Conservation (phyloP, 2,888 invertebrate genomes). For the Sialis lutaria region DNA sequence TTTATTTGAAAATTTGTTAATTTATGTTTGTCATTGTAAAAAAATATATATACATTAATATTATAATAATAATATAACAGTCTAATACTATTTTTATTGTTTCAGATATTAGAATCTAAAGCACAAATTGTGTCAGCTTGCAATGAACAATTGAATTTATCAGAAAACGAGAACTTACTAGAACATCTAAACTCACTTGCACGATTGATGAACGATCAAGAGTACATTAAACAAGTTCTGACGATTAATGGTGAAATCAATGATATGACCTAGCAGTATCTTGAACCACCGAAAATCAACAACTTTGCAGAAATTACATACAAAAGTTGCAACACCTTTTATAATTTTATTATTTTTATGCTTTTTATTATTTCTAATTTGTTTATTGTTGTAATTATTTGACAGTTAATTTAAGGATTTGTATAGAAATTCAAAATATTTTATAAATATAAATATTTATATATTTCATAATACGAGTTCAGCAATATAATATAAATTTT, state of each 20-base stretch:
- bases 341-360: conserved; percentile 2
- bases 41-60: neutral
- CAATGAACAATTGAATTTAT: conserved; percentile 54
- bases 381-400: neutral
- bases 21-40: neutral
- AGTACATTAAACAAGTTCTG: conserved; percentile 58
- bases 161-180: conserved; percentile 39
- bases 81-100: conserved; percentile 9
- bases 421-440: neutral
- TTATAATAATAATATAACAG: neutral
- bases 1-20: neutral
- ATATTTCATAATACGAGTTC: too few relatives aligned
- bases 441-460: too few relatives aligned
- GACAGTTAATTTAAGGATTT: neutral
- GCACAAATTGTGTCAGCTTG: conserved; percentile 45
- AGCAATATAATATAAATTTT: too few relatives aligned
- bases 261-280: conserved; percentile 34
- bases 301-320: neutral
- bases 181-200: conserved; percentile 46
- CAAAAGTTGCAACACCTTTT: neutral
- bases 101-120: conserved; percentile 42
- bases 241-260: conserved; percentile 69
- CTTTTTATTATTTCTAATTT: conserved; percentile 1
- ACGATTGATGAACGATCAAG: conserved; percentile 46
- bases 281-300: neutral